phyloP scores from a whole-genome alignment of 1,140 invertebrate species.

The Leptinotarsa undecemlineata region DNA sequence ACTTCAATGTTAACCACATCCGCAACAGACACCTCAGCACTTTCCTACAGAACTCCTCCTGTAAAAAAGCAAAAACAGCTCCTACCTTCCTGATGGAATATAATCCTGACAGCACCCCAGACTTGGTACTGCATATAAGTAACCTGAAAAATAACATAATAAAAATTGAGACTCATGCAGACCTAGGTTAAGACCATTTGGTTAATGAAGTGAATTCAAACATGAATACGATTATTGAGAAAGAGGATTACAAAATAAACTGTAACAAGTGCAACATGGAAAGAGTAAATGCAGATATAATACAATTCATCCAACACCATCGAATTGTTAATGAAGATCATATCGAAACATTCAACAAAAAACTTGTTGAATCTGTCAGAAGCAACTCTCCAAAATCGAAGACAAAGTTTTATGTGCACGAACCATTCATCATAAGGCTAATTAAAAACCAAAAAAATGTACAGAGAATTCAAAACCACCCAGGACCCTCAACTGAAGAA shows the following conservation, averaged over 20 bases:
- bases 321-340: not conserved
- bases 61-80: not conserved
- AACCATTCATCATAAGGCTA: constrained; percentile 12
- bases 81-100: not conserved
- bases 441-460: constrained; percentile 22
- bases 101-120: not conserved
- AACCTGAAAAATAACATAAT: constrained; percentile 11
- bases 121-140: not conserved
- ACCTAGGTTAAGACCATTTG: constrained; percentile 19
- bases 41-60: not conserved
- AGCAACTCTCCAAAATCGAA: not conserved
- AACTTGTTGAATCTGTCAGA: not conserved
- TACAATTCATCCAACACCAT: not conserved
- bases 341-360: not conserved
- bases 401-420: not conserved
- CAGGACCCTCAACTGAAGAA: not conserved
- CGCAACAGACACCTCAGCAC: not conserved
- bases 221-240: not conserved
- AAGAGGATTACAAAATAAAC: too few species aligned
- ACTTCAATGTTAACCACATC: constrained; percentile 15
- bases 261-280: too few species aligned
- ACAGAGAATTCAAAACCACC: constrained; percentile 4
- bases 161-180: constrained; percentile 1
- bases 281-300: not conserved
- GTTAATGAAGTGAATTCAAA: not conserved